Evolutionary conservation across 2,888 invertebrate species (phyloP), one percentile per base, ranked within the genome.

Genomic region (Dryomyza anilis): DNA sequence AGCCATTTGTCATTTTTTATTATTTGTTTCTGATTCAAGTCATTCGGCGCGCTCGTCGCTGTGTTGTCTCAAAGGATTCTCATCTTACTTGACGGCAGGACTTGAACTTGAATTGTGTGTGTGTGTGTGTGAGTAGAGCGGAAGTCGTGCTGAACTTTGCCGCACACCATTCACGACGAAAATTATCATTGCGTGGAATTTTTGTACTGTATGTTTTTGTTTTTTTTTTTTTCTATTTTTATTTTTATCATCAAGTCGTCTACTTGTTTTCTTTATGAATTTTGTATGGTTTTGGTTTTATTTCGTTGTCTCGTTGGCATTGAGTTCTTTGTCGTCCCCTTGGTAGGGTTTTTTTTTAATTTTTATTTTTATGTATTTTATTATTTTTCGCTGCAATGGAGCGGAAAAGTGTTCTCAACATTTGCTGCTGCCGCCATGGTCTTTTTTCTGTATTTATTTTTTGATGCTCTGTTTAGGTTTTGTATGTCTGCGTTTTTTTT

Each of bases 91-190:
- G 61, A 29, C 21, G 33, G 19, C 29, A 55, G 55, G 57, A 58
- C 58, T 65, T 66, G 66, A 66, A 66, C 66, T 63, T 66, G 62
- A 66, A 57, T 66, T 63, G 58, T 39, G 59, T n/a, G n/a, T n/a
- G n/a, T n/a, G n/a, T n/a, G n/a, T n/a, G n/a, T n/a, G n/a, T n/a
- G n/a, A n/a, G n/a, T n/a, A 23, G 19, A 60, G 56, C 63, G 65
- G 65, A 65, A 65, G 65, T 60, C 43, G 55, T 43, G 55, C 33
- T 65, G 61, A 65, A 56, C 60, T 56, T 46, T 57, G 48, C 21
- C 39, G 16, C 14, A 39, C 21, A 48, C 2, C 46, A 23, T 50
- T 21, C 36, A 27, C 58, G 14, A 29, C 50, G 50, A 25, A 27
- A 52, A 25, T 29, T 29, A 52, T 58, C 39, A 23, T 58, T 58